Evolutionary conservation across 2,797 vertebrate genomes (phyloP).

Genomic region (Pyrocephalus nanus): DNA sequence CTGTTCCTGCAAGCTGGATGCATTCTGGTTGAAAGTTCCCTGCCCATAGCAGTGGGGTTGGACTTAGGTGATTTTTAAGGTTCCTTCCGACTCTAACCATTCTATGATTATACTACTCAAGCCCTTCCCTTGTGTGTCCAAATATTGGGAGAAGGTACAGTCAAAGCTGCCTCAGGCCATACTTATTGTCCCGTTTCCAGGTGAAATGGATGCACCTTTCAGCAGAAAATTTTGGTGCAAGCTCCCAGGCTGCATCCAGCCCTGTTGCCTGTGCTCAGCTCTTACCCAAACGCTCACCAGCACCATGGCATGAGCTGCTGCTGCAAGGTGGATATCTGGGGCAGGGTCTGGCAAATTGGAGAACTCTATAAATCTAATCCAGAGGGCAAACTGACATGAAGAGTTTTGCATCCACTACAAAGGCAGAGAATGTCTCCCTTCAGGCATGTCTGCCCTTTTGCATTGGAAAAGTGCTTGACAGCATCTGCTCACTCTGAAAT

Average conservation of each 20-base stretch:
- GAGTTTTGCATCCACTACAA: not conserved
- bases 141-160: not conserved
- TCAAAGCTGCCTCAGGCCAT: not conserved
- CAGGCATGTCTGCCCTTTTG: rapidly evolving
- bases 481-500: not conserved
- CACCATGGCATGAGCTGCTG: not conserved
- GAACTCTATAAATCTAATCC: not conserved
- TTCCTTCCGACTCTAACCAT: not conserved
- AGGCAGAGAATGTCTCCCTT: not conserved
- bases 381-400: not conserved
- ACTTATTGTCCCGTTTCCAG: not conserved
- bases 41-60: not conserved
- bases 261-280: not conserved
- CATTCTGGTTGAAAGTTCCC: not conserved
- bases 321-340: not conserved
- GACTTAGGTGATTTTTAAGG: not conserved
- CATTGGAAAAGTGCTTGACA: rapidly evolving
- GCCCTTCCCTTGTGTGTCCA: not conserved
- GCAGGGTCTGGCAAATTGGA: not conserved
- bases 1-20: not conserved
- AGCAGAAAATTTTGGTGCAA: not conserved
- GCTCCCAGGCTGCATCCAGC: not conserved
- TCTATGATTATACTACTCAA: not conserved
- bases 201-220: not conserved
- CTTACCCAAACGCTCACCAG: rapidly evolving